These are phyloP conservation scores for Leucoma salicis DNA, from an alignment of 2,888 invertebrate genomes.

Conservation along the genomic window DNA sequence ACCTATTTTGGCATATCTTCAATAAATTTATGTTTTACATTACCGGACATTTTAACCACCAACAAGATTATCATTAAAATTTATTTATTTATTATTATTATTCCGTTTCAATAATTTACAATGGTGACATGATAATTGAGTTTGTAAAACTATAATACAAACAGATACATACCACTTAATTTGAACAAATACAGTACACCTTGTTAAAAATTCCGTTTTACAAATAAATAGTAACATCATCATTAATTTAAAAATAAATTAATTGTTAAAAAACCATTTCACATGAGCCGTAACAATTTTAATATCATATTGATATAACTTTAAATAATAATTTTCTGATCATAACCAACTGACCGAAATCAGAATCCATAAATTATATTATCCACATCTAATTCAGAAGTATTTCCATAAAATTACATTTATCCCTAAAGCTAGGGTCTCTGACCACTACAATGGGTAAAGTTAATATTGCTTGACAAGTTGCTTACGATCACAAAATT, in stretches of 20 bases:
- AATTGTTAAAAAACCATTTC: slow-evolving; percentile 53
- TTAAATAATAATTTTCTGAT: slow-evolving; percentile 50
- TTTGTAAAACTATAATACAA: slow-evolving; percentile 43
- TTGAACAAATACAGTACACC: slow-evolving; percentile 39
- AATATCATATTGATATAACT: slow-evolving; percentile 76
- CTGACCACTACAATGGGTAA: slow-evolving; percentile 24
- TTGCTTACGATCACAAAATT: slow-evolving; percentile 47
- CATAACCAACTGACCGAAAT: slow-evolving; percentile 45
- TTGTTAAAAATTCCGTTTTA: slow-evolving; percentile 54
- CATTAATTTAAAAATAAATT: slow-evolving; percentile 73
- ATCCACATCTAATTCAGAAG: background rate
- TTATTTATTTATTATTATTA: too few species aligned
- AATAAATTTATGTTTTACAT: too few species aligned
- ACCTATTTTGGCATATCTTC: too few species aligned
- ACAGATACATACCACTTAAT: slow-evolving; percentile 47
- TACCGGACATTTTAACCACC: too few species aligned
- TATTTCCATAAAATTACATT: slow-evolving; percentile 6
- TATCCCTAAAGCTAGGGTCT: slow-evolving; percentile 20
- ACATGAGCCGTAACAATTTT: slow-evolving; percentile 74
- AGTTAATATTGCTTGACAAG: slow-evolving; percentile 24
- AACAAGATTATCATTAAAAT: too few species aligned
- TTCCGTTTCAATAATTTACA: too few species aligned
- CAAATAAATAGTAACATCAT: slow-evolving; percentile 65
- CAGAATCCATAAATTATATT: background rate
- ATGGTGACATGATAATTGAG: slow-evolving; percentile 38